Evolutionary conservation across 2,113 vertebrate genomes (phyloP).

Genomic region (Myanophis thanlyinensis): DNA sequence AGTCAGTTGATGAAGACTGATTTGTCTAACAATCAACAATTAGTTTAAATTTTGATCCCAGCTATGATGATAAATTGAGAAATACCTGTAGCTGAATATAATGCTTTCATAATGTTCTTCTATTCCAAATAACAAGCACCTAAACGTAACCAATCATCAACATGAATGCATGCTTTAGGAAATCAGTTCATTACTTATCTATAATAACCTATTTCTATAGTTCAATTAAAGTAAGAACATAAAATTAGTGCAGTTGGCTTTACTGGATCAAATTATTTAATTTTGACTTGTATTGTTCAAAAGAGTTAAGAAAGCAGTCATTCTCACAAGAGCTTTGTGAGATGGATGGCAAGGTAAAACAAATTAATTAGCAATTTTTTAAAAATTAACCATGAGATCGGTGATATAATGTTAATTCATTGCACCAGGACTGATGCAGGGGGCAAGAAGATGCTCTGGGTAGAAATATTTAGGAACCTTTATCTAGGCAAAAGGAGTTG

Average conservation of each 20-base stretch:
- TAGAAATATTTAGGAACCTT: background rate
- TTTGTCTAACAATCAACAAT: too few species aligned
- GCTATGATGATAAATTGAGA: background rate
- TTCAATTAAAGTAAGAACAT: background rate
- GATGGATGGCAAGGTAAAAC: background rate
- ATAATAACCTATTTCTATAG: conserved; percentile 16
- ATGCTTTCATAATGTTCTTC: conserved; percentile 18
- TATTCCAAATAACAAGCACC: background rate
- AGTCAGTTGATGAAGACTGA: too few species aligned
- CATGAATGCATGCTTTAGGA: conserved; percentile 10
- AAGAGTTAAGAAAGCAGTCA: background rate
- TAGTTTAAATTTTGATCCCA: background rate
- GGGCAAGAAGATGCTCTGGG: background rate
- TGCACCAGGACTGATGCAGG: background rate
- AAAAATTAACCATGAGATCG: background rate
- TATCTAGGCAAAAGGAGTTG: background rate
- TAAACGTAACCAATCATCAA: background rate
- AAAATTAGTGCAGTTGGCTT: background rate
- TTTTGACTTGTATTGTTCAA: background rate
- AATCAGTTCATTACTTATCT: conserved; percentile 18
- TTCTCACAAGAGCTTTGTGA: background rate
- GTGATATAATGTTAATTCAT: background rate
- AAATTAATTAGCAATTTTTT: background rate
- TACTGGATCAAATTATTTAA: background rate
- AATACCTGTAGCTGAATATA: conserved; percentile 25